Evolutionary conservation across 2,113 vertebrate species (phyloP).

Genomic region (Cavia porcellus): DNA sequence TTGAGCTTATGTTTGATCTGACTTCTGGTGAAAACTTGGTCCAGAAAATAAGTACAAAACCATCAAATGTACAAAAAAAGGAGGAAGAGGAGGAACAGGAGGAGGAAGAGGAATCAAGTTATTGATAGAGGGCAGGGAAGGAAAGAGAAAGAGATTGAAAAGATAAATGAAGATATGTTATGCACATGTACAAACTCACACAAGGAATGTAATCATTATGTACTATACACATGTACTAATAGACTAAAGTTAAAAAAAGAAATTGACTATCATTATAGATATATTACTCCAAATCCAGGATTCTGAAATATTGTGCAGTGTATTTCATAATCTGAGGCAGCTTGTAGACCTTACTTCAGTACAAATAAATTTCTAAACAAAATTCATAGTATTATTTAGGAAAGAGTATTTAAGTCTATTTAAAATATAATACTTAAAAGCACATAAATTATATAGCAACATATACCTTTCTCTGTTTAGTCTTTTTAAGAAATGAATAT

Average conservation of each 20-base stretch:
- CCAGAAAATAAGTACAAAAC: background rate
- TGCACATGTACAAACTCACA: background rate
- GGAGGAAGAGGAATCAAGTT: background rate
- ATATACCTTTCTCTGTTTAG: background rate
- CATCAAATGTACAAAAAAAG: background rate
- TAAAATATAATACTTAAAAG: background rate
- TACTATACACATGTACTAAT: background rate
- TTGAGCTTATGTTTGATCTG: background rate
- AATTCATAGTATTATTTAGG: background rate
- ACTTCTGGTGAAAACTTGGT: background rate
- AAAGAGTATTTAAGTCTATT: background rate
- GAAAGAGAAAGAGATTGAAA: background rate
- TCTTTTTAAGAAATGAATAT: background rate
- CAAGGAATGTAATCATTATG: background rate
- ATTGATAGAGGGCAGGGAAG: background rate
- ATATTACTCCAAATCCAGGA: background rate
- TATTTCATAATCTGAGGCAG: background rate
- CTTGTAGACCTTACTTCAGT: background rate
- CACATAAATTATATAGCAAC: background rate
- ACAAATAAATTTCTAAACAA: conserved; percentile 5
- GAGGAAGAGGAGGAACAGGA: background rate
- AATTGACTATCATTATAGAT: background rate
- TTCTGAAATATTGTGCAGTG: background rate
- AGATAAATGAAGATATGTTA: background rate
- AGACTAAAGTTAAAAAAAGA: background rate